Evolutionary conservation across 2,113 vertebrate species (phyloP).

Genomic region (Symphodus melops): DNA sequence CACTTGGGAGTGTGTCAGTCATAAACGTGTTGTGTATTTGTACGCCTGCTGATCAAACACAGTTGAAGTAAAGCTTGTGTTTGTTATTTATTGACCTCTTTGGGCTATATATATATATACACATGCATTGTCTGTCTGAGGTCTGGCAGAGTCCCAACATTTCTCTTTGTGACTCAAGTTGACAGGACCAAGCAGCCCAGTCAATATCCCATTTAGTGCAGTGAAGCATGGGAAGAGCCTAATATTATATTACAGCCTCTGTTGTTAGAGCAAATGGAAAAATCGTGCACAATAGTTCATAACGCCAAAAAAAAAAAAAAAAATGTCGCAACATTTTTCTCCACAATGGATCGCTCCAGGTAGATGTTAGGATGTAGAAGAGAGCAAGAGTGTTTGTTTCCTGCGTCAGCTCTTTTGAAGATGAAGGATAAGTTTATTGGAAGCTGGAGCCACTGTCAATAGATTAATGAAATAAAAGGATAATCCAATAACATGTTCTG

Average conservation of each 20-base stretch:
- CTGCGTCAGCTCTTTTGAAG: conserved; percentile 8
- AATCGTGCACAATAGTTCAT: not conserved
- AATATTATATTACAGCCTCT: not conserved
- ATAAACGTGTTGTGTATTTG: not conserved
- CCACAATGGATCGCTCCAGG: not conserved
- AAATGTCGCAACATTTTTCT: conserved; percentile 3
- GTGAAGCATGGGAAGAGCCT: conserved; percentile 2
- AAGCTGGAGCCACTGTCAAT: not conserved
- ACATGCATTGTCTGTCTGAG: conserved; percentile 25
- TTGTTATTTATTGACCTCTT: conserved; percentile 15
- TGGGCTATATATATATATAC: conserved; percentile 4
- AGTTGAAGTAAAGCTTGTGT: not conserved
- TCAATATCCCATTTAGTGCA: conserved; percentile 46
- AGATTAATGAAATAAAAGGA: not conserved
- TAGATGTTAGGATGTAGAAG: not conserved
- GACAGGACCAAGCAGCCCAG: conserved; percentile 8
- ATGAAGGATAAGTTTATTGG: conserved; percentile 23
- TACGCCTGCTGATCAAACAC: conserved; percentile 4
- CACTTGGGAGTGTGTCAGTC: not conserved
- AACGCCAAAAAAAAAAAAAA: too few relatives aligned
- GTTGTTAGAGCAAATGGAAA: not conserved
- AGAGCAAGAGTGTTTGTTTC: not conserved
- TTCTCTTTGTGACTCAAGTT: conserved; percentile 18
- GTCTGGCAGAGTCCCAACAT: conserved; percentile 30
- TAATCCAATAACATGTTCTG: not conserved